A percentile compares a stretch with the other conserved stretches of the same genome.
These are phyloP conservation scores for Chionomys nivalis DNA, from an alignment of 2,113 vertebrate species.

Conservation along the genomic window DNA sequence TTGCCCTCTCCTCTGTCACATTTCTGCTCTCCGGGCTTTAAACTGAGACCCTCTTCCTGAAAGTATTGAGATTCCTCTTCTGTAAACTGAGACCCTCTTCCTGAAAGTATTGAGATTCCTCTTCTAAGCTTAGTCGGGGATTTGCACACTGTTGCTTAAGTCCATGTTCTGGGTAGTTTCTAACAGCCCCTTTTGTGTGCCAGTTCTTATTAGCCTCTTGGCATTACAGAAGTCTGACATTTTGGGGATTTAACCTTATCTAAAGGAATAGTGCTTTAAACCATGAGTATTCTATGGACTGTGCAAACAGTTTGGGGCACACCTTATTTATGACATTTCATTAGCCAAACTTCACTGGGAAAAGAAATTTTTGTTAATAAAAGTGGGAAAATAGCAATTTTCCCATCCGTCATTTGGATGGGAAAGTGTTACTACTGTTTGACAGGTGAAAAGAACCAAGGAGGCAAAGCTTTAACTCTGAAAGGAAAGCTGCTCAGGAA, in stretches of 20 bases:
- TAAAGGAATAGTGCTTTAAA: conserved; percentile 31
- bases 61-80: neutral
- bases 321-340: conserved; percentile 6
- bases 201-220: neutral
- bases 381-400: neutral
- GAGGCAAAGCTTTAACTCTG: neutral
- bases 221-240: neutral
- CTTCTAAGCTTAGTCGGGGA: neutral
- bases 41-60: neutral
- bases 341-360: neutral
- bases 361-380: neutral
- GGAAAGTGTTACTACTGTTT: neutral
- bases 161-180: neutral
- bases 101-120: neutral
- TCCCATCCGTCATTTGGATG: neutral
- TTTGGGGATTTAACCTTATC: neutral
- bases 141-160: neutral
- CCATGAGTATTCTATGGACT: neutral
- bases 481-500: neutral
- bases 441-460: conserved; percentile 3
- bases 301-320: neutral
- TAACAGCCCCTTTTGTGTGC: neutral
- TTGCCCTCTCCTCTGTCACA: neutral
- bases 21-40: neutral
- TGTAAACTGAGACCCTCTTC: neutral